A percentile compares a stretch with the other conserved stretches of the same genome.
Conservation (phyloP, 2,888 invertebrate species). For the Diaprepes abbreviatus region DNA sequence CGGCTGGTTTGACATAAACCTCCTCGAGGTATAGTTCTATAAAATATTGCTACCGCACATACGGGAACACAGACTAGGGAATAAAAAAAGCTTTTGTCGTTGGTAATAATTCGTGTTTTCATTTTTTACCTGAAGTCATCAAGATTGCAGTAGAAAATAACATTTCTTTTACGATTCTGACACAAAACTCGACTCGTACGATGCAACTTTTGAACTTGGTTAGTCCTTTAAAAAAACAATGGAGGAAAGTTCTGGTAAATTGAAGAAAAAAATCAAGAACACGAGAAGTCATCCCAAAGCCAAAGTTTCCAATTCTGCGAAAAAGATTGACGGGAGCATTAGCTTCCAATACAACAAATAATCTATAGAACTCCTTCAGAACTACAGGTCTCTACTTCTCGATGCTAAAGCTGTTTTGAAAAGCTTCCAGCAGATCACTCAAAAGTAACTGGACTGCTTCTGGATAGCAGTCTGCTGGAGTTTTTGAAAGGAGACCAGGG, state of each 20-base stretch:
- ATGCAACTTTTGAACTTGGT: too few relatives aligned
- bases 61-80: not conserved
- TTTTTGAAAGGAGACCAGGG: too few relatives aligned
- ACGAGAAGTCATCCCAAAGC: too few relatives aligned
- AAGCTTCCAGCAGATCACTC: conserved; percentile 4
- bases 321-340: not conserved
- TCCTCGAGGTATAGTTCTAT: not conserved
- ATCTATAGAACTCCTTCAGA: conserved; percentile 9
- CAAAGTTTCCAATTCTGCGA: not conserved
- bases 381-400: not conserved
- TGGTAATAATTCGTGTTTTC: not conserved
- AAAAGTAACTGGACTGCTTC: not conserved
- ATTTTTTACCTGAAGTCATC: not conserved
- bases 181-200: too few relatives aligned
- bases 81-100: not conserved
- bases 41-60: not conserved
- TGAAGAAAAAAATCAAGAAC: too few relatives aligned
- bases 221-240: conserved; percentile 18
- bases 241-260: conserved; percentile 5
- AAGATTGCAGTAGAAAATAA: too few relatives aligned
- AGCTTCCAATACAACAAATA: conserved; percentile 7
- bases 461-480: not conserved
- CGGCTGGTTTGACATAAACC: not conserved
- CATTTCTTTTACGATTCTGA: too few relatives aligned
- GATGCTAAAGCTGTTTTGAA: not conserved